These are phyloP conservation scores for Cheilosia grossa DNA, from an alignment of 2,888 invertebrate genomes.

Conservation along the genomic window DNA sequence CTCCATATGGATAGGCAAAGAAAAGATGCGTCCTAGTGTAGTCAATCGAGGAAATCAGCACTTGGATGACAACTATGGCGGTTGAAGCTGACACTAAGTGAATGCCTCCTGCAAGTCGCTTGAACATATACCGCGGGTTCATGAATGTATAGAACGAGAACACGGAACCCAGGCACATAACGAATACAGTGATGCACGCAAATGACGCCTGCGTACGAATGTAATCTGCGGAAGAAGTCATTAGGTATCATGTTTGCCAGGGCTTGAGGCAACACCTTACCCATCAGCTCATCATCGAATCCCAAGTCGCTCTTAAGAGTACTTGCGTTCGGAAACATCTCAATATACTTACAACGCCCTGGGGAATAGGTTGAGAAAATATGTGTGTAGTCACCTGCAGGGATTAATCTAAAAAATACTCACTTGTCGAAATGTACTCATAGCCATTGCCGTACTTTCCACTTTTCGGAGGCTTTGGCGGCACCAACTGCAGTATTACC, in stretches of 20 bases:
- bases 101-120: constrained; percentile 92
- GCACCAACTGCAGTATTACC: constrained; percentile 80
- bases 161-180: constrained; percentile 91
- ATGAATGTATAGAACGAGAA: constrained; percentile 93
- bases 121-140: constrained; percentile 94
- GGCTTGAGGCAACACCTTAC: constrained; percentile 81
- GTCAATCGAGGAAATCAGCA: constrained; percentile 89
- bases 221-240: constrained; percentile 86
- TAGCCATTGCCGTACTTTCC: constrained; percentile 79
- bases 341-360: constrained; percentile 86
- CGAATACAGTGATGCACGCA: constrained; percentile 90
- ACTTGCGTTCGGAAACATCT: constrained; percentile 85
- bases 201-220: constrained; percentile 93
- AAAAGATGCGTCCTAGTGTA: constrained; percentile 88
- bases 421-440: constrained; percentile 80
- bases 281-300: constrained; percentile 85
- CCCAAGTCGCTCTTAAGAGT: constrained; percentile 84
- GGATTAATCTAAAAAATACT: constrained; percentile 58
- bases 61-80: constrained; percentile 92
- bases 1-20: constrained; percentile 87
- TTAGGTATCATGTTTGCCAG: constrained; percentile 76
- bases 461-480: constrained; percentile 81
- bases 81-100: constrained; percentile 93
- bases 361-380: constrained; percentile 74
- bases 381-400: not conserved